Percentiles rank a stretch among this genome's conserved stretches.
Evolutionary conservation across 2,888 invertebrate genomes (phyloP).

Genomic region (Hecatera dysodea): DNA sequence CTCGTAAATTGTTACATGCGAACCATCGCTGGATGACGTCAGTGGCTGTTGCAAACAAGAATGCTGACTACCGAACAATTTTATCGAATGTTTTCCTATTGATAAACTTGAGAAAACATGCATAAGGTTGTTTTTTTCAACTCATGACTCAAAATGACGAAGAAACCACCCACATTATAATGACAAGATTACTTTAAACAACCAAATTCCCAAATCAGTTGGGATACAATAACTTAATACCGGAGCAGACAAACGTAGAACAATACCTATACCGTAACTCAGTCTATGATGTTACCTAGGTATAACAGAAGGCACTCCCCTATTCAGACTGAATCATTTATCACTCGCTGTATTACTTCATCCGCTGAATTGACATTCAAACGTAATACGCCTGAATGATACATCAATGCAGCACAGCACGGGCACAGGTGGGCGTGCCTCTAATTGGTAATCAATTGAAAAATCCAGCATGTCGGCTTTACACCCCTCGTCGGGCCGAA

Average conservation of each 20-base stretch:
- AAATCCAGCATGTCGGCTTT: constrained; percentile 35
- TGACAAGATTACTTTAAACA: background rate
- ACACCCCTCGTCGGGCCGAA: constrained; percentile 2
- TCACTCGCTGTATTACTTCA: constrained; percentile 41
- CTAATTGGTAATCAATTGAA: constrained; percentile 61
- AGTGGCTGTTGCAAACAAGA: constrained; percentile 17
- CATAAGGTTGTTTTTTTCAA: background rate
- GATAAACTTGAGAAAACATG: background rate
- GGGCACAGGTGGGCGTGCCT: constrained; percentile 43
- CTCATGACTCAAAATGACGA: background rate
- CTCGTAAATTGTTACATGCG: constrained; percentile 36
- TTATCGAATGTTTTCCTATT: background rate
- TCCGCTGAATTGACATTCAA: constrained; percentile 38
- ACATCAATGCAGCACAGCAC: constrained; percentile 38
- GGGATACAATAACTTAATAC: background rate
- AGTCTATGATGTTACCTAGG: background rate
- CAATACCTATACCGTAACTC: background rate
- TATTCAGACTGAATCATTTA: constrained; percentile 44
- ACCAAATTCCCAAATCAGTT: background rate
- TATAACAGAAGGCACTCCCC: background rate
- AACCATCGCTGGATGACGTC: constrained; percentile 38
- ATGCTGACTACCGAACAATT: background rate
- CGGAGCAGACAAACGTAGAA: no score
- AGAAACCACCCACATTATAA: background rate
- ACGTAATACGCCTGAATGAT: constrained; percentile 47